phyloP scores from a whole-genome alignment of 2,888 invertebrate genomes.

The Diabrotica balteata region DNA sequence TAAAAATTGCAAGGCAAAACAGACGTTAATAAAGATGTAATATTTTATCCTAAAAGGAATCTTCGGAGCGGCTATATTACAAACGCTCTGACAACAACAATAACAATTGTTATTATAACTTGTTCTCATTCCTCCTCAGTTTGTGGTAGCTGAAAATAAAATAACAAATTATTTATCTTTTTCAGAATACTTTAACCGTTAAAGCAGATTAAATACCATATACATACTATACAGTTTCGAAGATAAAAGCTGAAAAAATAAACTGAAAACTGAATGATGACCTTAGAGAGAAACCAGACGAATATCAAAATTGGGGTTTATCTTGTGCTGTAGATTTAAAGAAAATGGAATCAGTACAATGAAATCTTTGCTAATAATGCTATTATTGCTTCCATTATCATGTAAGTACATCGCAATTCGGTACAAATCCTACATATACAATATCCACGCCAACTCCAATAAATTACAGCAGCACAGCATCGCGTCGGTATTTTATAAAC shows the following conservation, averaged over 20 bases:
- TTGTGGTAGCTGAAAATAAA: neutral
- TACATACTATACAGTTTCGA: neutral
- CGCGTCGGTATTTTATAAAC: neutral
- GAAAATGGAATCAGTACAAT: too few species aligned
- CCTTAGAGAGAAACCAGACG: neutral
- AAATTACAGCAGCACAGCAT: neutral
- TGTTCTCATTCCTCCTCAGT: neutral
- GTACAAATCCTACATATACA: neutral
- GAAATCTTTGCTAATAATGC: neutral
- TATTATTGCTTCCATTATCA: slow-evolving; percentile 2
- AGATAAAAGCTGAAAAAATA: neutral
- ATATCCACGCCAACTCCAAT: neutral
- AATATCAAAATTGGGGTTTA: neutral
- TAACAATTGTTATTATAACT: too few species aligned
- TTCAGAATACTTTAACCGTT: neutral
- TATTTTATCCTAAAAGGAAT: too few species aligned
- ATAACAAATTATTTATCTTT: neutral
- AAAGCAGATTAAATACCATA: neutral
- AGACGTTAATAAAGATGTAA: too few species aligned
- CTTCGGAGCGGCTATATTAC: too few species aligned
- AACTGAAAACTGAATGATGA: neutral
- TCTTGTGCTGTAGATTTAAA: slow-evolving; percentile 6
- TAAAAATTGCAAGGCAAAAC: too few species aligned
- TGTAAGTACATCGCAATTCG: neutral
- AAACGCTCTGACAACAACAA: too few species aligned